Evolutionary conservation across 2,113 vertebrate species (phyloP).

Genomic region (Otocyon megalotis): DNA sequence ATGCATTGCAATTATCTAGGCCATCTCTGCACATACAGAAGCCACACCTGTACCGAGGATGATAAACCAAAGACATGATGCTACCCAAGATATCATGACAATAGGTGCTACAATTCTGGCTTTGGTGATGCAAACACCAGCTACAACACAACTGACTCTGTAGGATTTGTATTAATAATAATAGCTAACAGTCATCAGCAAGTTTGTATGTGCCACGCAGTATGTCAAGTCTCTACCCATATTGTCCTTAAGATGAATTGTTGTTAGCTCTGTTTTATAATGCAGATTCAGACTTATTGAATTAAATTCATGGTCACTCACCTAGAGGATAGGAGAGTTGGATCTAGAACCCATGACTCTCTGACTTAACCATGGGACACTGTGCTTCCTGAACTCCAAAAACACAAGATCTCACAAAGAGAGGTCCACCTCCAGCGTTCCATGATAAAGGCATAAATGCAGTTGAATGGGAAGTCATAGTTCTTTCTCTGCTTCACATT

Average conservation of each 20-base stretch:
- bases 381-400: not conserved
- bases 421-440: not conserved
- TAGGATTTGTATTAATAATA: not conserved
- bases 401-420: not conserved
- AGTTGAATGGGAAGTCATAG: not conserved
- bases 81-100: not conserved
- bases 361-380: not conserved
- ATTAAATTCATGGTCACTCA: not conserved
- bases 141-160: not conserved
- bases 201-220: not conserved
- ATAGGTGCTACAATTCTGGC: not conserved
- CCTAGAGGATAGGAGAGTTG: not conserved
- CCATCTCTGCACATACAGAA: not conserved
- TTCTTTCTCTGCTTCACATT: not conserved
- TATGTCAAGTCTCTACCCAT: not conserved
- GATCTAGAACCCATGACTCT: not conserved
- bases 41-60: not conserved
- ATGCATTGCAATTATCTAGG: not conserved
- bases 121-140: constrained; percentile 14
- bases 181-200: not conserved
- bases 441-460: constrained; percentile 12
- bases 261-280: not conserved
- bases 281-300: not conserved
- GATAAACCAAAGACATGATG: not conserved
- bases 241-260: not conserved